phyloP scores from a whole-genome alignment of 2,113 vertebrate species.

The Canis aureus region DNA sequence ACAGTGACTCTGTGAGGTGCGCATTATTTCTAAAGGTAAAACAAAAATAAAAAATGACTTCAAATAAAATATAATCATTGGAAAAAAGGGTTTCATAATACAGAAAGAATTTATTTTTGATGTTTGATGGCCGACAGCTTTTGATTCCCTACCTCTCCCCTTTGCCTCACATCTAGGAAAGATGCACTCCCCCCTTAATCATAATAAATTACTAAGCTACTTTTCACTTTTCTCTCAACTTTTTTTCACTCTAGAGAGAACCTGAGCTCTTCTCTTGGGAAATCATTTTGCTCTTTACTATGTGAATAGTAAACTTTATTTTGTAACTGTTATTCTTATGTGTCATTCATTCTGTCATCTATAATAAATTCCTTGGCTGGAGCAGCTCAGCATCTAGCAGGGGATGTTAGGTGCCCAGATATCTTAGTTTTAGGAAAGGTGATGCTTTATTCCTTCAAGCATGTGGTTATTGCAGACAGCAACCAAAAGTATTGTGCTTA shows the following conservation, averaged over 20 bases:
- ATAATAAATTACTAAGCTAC: neutral
- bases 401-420: too few species aligned
- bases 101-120: neutral
- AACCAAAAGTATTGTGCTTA: neutral
- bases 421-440: neutral
- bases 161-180: neutral
- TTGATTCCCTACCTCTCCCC: neutral
- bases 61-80: neutral
- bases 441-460: neutral
- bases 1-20: neutral
- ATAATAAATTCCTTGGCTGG: neutral
- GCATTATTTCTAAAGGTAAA: slow-evolving; percentile 39
- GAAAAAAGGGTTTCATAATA: neutral
- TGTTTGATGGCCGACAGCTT: neutral
- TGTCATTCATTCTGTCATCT: too few species aligned
- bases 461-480: neutral
- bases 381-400: neutral
- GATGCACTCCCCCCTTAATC: neutral
- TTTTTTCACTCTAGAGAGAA: neutral
- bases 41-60: neutral
- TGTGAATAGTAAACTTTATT: neutral
- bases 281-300: neutral
- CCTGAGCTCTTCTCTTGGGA: neutral
- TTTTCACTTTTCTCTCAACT: neutral
- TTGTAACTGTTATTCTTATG: neutral